phyloP scores from a whole-genome alignment of 1,140 invertebrate genomes.

The Aradophagus sp. region DNA sequence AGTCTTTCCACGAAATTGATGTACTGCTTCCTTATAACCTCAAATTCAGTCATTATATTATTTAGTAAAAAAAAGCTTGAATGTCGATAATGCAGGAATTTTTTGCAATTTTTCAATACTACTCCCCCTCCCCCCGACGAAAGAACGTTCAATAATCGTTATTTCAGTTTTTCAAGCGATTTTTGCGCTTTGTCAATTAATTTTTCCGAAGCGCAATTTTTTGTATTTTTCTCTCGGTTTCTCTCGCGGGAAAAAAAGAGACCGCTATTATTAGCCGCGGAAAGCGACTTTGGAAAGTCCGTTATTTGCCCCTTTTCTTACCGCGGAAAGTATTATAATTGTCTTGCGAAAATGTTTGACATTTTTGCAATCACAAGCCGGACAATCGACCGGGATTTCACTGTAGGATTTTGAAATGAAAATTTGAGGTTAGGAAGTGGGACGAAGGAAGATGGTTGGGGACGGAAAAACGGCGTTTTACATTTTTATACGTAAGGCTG shows the following conservation, averaged over 20 bases:
- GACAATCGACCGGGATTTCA: slow-evolving; percentile 7
- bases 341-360: slow-evolving; percentile 14
- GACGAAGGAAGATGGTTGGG: no score
- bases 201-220: no score
- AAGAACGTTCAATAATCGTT: slow-evolving; percentile 34
- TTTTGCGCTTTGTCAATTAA: no score
- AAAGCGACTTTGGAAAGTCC: slow-evolving; percentile 18
- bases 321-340: slow-evolving; percentile 18
- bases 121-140: slow-evolving; percentile 13
- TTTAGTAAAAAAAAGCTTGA: no score
- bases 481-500: no score
- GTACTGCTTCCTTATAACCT: no score
- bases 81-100: no score
- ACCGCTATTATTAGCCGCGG: slow-evolving; percentile 4
- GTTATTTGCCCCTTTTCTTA: slow-evolving; percentile 11
- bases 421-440: no score
- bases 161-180: slow-evolving; percentile 5
- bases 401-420: no score
- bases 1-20: slow-evolving; percentile 12
- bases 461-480: no score
- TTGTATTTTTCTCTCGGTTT: not conserved
- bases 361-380: slow-evolving; percentile 19
- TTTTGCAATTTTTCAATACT: no score
- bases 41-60: no score
- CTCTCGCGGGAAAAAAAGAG: not conserved